Percentiles rank a stretch among this genome's conserved stretches.
These are phyloP conservation scores for Sebastes glaucus DNA, from an alignment of 2,797 vertebrate genomes.

Conservation along the genomic window DNA sequence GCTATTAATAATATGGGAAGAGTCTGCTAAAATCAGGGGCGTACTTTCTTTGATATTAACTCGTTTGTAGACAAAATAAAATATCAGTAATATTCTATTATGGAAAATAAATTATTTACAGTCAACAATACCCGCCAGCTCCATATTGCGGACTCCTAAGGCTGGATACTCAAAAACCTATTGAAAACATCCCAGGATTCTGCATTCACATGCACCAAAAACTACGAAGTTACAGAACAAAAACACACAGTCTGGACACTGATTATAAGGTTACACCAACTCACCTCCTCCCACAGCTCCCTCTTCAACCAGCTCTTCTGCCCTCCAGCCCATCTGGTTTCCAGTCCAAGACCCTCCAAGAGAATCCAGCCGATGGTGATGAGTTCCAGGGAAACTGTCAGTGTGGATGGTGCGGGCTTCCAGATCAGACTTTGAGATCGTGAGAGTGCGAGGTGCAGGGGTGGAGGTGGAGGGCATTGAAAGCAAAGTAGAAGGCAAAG, in stretches of 20 bases:
- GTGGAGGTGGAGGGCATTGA: conserved; percentile 78
- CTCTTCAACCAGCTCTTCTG: conserved; percentile 86
- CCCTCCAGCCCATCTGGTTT: conserved; percentile 90
- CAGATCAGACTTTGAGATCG: conserved; percentile 86
- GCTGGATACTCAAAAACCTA: background rate
- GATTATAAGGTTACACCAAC: conserved; percentile 6
- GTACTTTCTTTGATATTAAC: background rate
- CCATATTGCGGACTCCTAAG: background rate
- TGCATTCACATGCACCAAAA: background rate
- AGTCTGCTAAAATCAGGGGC: background rate
- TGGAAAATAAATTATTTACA: background rate
- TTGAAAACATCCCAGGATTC: background rate
- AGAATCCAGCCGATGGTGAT: conserved; percentile 81
- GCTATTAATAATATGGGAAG: background rate
- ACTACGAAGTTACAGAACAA: background rate
- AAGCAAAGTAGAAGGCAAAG: conserved; percentile 69
- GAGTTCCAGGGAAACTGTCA: conserved; percentile 77
- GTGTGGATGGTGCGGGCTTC: conserved; percentile 78
- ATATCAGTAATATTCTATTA: background rate
- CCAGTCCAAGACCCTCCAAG: conserved; percentile 86
- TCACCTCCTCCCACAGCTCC: conserved; percentile 91
- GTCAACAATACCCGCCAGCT: background rate
- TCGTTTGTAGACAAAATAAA: background rate
- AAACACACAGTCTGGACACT: background rate
- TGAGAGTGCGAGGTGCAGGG: conserved; percentile 82